Evolutionary conservation across 2,113 vertebrate genomes (phyloP), one percentile per base, ranked within the genome.

Genomic region (Ovis canadensis): DNA sequence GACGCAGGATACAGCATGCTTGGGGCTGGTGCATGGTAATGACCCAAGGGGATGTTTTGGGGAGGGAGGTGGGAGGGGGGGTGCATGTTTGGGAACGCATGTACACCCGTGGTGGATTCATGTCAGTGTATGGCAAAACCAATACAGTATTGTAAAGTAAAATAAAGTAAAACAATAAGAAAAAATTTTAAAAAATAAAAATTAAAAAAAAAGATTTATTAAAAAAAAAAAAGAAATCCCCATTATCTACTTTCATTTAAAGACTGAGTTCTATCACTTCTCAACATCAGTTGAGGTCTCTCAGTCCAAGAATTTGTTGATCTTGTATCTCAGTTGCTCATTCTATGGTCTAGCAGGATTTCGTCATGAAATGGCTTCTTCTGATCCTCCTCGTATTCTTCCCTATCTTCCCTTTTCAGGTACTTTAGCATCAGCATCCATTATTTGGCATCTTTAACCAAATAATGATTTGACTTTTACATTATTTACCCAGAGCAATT

Each of bases 371-470:
- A 64, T 33, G n/a, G 2, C 62, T 52, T 82, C 40, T 82, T 54
- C 62, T 45, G 19, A 19, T 87, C 40, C 23, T 67, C 74, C 45
- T 50, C 3, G 31, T 19, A 48, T 31, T 92, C 85, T 91, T 52
- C 31, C 27, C n/a, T 27, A 21, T 13, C 91, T 97, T 29, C 48
- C 21, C 62, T 54, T 87, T 84, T 55, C 48, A 80, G 40, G 33
- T 31, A 16, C 27, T 93, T 74, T 60, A 33, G 57, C 52, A 80
- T 81, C 52, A 87, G 45, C 52, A 43, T 81, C 45, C 45, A 60
- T 57, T 84, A 52, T 98, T 96, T 81, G 90, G 23, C 52, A 77
- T 96, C 91, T 94, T 98, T 97, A 97, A 78, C 40, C 89, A 87
- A 89, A 89, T 23, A 83, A 8, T 77, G 55, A 17, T 64, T 96